These are phyloP conservation scores for Caenorhabditis brenneri DNA, from an alignment of 1,140 invertebrate species.

Conservation along the genomic window DNA sequence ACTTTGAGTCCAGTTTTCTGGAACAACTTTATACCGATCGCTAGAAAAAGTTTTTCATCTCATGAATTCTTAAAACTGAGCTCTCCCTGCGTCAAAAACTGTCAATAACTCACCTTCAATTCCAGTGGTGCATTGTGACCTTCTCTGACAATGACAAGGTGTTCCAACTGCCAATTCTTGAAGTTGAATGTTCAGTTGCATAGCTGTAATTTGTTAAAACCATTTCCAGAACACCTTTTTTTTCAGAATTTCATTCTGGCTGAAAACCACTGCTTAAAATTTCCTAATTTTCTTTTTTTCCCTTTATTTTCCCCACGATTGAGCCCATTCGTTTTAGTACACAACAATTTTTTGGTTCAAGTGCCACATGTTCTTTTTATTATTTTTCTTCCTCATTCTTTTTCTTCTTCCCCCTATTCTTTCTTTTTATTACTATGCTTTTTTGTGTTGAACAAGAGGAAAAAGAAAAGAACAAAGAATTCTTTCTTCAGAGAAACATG, in stretches of 20 bases:
- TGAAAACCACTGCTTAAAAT: no score
- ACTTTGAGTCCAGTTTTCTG: no score
- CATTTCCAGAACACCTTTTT: no score
- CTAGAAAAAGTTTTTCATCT: no score
- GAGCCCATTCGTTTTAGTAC: not conserved
- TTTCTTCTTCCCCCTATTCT: not conserved
- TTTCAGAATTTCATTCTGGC: no score
- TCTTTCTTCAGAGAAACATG: not conserved
- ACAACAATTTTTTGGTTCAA: not conserved
- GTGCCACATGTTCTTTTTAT: conserved; percentile 32
- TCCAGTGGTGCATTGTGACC: conserved; percentile 67
- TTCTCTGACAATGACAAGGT: conserved; percentile 69
- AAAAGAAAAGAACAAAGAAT: not conserved
- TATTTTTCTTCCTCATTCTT: no score
- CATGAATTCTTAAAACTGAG: not conserved
- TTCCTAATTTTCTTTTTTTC: no score
- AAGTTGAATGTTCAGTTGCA: conserved; percentile 63
- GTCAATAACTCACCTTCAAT: conserved; percentile 11
- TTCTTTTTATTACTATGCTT: conserved; percentile 35
- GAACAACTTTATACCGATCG: no score
- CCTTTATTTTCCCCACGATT: not conserved
- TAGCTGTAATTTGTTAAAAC: no score
- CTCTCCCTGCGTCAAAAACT: not conserved
- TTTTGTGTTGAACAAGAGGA: not conserved
- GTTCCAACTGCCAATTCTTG: conserved; percentile 65